phyloP scores from a whole-genome alignment of 2,113 vertebrate genomes.

The Melanocharis versteri region DNA sequence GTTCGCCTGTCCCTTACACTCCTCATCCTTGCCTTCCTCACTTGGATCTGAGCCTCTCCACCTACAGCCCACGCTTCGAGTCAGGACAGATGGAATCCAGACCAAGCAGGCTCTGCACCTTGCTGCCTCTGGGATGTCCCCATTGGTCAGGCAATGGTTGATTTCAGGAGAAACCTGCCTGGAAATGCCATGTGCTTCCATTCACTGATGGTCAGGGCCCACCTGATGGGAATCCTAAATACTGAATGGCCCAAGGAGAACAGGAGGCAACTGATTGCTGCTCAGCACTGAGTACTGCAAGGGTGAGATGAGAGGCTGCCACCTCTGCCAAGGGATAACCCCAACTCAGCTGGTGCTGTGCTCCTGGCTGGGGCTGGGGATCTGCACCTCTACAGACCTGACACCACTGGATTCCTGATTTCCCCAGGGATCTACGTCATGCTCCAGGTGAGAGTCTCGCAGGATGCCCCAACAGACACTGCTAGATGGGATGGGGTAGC shows the following conservation, averaged over 20 bases:
- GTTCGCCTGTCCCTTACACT: no score
- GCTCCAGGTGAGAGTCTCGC: neutral
- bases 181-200: neutral
- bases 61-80: neutral
- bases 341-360: neutral
- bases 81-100: neutral
- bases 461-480: neutral
- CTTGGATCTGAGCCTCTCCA: neutral
- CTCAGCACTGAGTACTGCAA: accelerated
- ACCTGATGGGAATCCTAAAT: neutral
- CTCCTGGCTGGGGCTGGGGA: neutral
- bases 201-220: neutral
- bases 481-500: accelerated
- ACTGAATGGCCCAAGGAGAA: neutral
- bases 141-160: neutral
- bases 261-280: neutral
- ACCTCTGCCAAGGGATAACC: neutral
- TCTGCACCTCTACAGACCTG: neutral
- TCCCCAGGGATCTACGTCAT: neutral
- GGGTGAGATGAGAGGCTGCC: neutral
- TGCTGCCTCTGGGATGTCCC: neutral
- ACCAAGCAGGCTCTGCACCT: neutral
- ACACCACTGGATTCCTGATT: neutral
- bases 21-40: neutral
- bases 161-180: neutral